Evolutionary conservation across 2,113 vertebrate species (phyloP).

Genomic region (Vanacampus margaritifer): DNA sequence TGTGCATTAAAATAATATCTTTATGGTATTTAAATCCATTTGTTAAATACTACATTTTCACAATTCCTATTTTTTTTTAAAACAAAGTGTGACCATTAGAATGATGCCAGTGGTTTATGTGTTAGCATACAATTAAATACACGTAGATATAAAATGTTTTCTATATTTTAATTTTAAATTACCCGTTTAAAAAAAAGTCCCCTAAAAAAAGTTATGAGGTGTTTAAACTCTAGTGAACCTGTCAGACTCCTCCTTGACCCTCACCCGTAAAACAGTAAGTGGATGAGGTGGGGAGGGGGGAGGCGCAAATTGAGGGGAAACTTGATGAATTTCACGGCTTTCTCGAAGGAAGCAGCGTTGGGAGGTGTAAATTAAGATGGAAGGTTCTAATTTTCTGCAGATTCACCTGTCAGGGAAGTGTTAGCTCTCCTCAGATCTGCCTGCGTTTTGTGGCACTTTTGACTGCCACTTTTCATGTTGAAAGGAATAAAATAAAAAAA

Average conservation of each 20-base stretch:
- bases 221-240: conserved; percentile 44
- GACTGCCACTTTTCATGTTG: neutral
- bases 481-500: neutral
- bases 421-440: conserved; percentile 5
- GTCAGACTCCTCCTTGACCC: conserved; percentile 25
- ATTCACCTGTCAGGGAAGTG: conserved; percentile 49
- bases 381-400: conserved; percentile 39
- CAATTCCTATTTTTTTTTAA: no score
- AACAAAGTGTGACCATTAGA: no score
- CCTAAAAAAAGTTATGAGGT: conserved; percentile 6
- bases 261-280: conserved; percentile 44
- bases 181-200: no score
- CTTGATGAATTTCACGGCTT: conserved; percentile 36
- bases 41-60: no score
- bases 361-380: conserved; percentile 46
- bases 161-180: neutral
- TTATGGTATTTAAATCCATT: no score
- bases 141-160: neutral
- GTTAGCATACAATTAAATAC: no score
- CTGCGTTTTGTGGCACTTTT: conserved; percentile 21
- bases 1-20: neutral
- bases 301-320: conserved; percentile 11
- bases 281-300: neutral
- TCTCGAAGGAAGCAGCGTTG: conserved; percentile 9
- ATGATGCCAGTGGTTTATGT: no score